Conservation (phyloP, 1,140 invertebrate genomes). For the Solenopsis invicta region DNA sequence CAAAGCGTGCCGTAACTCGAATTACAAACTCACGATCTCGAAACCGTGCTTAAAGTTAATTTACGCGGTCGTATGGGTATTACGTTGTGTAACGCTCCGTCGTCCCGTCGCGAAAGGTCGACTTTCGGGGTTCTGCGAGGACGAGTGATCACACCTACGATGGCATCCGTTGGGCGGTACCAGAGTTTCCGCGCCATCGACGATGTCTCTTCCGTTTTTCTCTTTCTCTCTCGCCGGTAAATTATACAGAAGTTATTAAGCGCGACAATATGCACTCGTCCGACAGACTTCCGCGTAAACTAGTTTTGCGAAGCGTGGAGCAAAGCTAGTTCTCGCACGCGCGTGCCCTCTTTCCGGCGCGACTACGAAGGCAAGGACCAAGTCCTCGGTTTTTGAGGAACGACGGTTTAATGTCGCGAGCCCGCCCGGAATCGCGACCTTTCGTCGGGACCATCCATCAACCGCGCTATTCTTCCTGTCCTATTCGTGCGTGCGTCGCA, state of each 20-base stretch:
- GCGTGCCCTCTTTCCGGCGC: constrained; percentile 29
- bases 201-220: neutral
- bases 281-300: constrained; percentile 27
- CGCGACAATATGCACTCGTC: constrained; percentile 59
- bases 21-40: constrained; percentile 62
- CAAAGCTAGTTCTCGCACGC: constrained; percentile 38
- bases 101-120: constrained; percentile 38
- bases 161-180: constrained; percentile 19
- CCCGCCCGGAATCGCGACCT: neutral
- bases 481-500: neutral
- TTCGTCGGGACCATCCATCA: constrained; percentile 15
- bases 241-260: constrained; percentile 62
- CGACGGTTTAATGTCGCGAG: neutral
- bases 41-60: constrained; percentile 59
- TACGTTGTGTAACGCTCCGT: constrained; percentile 21
- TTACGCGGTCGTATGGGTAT: constrained; percentile 41
- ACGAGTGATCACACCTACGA: neutral
- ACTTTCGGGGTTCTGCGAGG: constrained; percentile 43
- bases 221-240: neutral
- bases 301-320: constrained; percentile 44
- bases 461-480: neutral
- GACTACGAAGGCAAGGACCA: neutral
- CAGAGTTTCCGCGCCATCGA: constrained; percentile 38
- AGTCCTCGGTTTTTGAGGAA: constrained; percentile 25
- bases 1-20: constrained; percentile 61